Evolutionary conservation across 2,113 vertebrate species (phyloP).

Genomic region (chimpanzee (Pan troglodytes)): NHGRI_mPanTro3-v2.1_pri NC_086015.1:57491001-57491500

Average conservation of each 20-base stretch:
- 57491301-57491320: not conserved
- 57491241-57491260: not conserved
- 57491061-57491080: constrained; percentile 33
- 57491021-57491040: constrained; percentile 27
- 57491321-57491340: not conserved
- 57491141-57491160: constrained; percentile 64
- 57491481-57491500: not conserved
- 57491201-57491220: constrained; percentile 51
- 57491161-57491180: constrained; percentile 62
- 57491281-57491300: not conserved
- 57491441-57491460: not conserved
- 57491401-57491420: not conserved
- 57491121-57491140: constrained; percentile 60
- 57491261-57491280: not conserved
- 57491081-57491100: constrained; percentile 63
- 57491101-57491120: constrained; percentile 57
- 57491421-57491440: not conserved
- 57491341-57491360: not conserved
- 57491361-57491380: not conserved
- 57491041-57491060: constrained; percentile 29
- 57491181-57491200: constrained; percentile 56
- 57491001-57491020: not conserved
- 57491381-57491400: not conserved
- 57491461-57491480: not conserved
- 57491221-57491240: constrained; percentile 39